Base-by-base conservation (phyloP, 1,140 invertebrate species). In the Linepithema humile region DNA sequence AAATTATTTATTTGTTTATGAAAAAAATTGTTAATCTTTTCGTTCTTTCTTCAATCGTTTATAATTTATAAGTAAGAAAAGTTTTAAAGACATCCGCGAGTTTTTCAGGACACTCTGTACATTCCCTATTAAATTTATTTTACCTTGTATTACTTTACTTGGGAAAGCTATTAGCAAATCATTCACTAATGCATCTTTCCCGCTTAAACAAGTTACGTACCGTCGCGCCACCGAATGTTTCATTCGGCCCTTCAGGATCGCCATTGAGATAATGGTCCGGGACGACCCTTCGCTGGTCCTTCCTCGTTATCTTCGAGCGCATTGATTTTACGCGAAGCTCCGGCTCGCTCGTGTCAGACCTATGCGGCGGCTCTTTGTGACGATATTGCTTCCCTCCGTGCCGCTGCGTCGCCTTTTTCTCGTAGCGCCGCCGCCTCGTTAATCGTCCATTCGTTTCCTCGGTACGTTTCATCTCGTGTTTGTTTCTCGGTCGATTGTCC, bases 261-360 rank as follows among this genome's bases (percentile, higher is more conserved):
- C 85, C 67, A 64, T 83, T 83, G 59, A 72, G 50, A 43, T 70
- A 62, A 60, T 15, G 40, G n/a, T 50, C 84, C 38, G 75, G 23
- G 5, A 26, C 60, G 32, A 78, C 62, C 64, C 64, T 40, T 20
- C 75, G 48, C 26, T 80, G 64, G n/a, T 57, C 38, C 75, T 69
- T 69, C 7, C 50, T 80, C 75, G 64, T 80, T 48, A 70, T 43
- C 64, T 57, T 70, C 48, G 75, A 40, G 38, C 43, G 60, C 45
- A 67, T 53, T 48, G 75, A 70, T 70, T 80, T 80, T 65, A 77
- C 65, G 40, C 59, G 73, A 43, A 78, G 59, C 32, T 20, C 53
- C 43, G 64, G 64, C 26, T 57, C 75, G n/a, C 23, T 62, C 17
- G 62, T 59, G 59, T 75, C 80, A 12, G 12, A 35, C 12, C 3